phyloP scores from a whole-genome alignment of 1,140 invertebrate genomes.

The Leptinotarsa lineolata region DNA sequence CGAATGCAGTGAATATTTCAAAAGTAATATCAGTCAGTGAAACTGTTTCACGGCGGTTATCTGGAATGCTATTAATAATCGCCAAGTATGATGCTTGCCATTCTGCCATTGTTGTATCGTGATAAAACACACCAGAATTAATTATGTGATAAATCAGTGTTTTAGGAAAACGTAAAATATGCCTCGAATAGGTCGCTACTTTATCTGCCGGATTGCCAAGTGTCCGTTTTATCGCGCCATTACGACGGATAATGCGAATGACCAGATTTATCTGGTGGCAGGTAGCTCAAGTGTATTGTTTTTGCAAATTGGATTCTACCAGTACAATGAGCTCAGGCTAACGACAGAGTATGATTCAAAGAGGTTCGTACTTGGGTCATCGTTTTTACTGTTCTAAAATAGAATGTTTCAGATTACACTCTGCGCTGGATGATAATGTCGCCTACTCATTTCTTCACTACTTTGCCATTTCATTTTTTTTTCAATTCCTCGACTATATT shows the following conservation, averaged over 20 bases:
- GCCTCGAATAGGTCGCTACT: neutral
- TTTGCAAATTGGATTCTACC: neutral
- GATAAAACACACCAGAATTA: constrained; percentile 16
- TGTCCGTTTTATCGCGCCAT: neutral
- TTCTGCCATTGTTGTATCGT: neutral
- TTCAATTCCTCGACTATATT: too few relatives aligned
- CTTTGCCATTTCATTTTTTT: too few relatives aligned
- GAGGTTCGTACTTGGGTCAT: too few relatives aligned
- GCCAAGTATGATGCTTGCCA: constrained; percentile 4
- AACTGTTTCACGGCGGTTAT: constrained; percentile 10
- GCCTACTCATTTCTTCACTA: too few relatives aligned
- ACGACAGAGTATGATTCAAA: too few relatives aligned
- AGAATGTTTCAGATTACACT: too few relatives aligned
- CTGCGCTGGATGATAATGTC: too few relatives aligned
- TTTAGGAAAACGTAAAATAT: constrained; percentile 3
- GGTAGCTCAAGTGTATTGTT: constrained; percentile 3
- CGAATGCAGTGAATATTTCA: neutral
- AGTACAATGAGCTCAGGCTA: neutral
- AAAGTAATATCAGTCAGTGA: constrained; percentile 4
- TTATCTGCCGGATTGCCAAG: neutral
- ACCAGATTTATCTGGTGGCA: neutral
- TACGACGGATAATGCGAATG: neutral
- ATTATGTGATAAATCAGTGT: constrained; percentile 22
- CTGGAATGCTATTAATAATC: constrained; percentile 10
- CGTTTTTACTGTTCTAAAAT: too few relatives aligned